Percentiles rank a stretch among this genome's conserved stretches.
Conservation (phyloP, 1,140 invertebrate species). For the Drosophila baimaii region DNA sequence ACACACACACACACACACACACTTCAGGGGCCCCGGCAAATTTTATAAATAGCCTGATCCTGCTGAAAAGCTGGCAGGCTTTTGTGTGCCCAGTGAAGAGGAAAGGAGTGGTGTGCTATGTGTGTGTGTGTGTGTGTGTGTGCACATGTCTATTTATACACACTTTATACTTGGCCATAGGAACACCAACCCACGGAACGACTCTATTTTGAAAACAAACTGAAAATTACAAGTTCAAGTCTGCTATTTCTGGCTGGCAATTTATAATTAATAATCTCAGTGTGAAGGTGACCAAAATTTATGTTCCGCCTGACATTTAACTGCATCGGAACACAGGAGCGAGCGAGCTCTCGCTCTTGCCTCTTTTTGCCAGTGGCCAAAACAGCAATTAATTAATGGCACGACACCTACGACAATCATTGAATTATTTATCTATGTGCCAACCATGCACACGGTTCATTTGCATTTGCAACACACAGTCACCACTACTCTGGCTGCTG, state of each 20-base stretch:
- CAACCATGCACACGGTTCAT: conserved; percentile 18
- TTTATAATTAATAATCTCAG: conserved; percentile 60
- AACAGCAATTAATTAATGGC: conserved; percentile 69
- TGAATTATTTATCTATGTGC: conserved; percentile 39
- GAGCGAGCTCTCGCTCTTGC: conserved; percentile 14
- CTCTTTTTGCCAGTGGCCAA: conserved; percentile 35
- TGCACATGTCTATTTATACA: conserved; percentile 37
- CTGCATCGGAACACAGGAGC: conserved; percentile 10
- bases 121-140: background rate
- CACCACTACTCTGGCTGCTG: background rate
- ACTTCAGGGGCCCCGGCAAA: conserved; percentile 19
- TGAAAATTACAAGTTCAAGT: conserved; percentile 29
- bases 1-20: conserved; percentile 8
- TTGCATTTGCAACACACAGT: conserved; percentile 24
- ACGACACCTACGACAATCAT: conserved; percentile 57
- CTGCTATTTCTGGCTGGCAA: conserved; percentile 48
- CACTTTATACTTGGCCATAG: conserved; percentile 1
- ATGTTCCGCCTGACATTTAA: conserved; percentile 73
- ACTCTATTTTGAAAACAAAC: conserved; percentile 43
- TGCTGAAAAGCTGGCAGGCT: conserved; percentile 44
- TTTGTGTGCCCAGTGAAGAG: conserved; percentile 63
- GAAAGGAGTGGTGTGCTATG: conserved; percentile 50
- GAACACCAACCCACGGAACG: background rate
- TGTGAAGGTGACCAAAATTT: conserved; percentile 63
- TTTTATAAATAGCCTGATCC: conserved; percentile 73